Evolutionary conservation across 1,140 invertebrate genomes (phyloP), one percentile per base, ranked within the genome.

Genomic region (Anthonomus grandis): DNA sequence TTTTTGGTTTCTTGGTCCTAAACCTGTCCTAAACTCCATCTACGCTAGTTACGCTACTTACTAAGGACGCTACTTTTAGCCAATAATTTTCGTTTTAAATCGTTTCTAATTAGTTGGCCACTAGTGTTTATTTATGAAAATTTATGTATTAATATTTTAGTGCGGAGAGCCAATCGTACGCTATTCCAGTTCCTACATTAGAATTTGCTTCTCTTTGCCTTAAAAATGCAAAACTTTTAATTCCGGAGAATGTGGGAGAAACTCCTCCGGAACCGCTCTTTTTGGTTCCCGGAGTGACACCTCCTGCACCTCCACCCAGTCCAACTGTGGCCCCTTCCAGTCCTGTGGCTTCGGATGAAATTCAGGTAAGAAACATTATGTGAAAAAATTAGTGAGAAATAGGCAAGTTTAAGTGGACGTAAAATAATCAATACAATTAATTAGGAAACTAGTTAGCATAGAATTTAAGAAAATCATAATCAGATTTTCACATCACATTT

Each of bases 171-270:
- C 80, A 88, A 64, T 88, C 86, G 0, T 86, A 84, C 68, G 89
- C 89, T 1, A 88, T 93, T 54, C 92, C 92, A 39, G 84, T 89
- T 36, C 79, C 91, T 2, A 91, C 88, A n/a, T 73, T 97, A 39
- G 90, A 95, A 74, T 97, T 96, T 80, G 92, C 87, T 9, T 84
- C 85, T 9, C 70, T 95, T 4, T 96, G 93, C 74, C 69, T 97
- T 37, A 84, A 87, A 61, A 97, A 95, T 78, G 91, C 93, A 12
- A 73, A 90, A 10, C 79, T 81, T 39, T 70, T 91, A 41, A 63
- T 85, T 39, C 76, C 78, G 36, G 69, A 67, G 2, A 66, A 70
- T 38, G 60, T 61, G n/a, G 54, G 47, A 13, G 50, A 59, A 13
- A 23, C 63, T n/a, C 64, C 68, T 10, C 64, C 68, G 27, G 61